Evolutionary conservation across 2,113 vertebrate genomes (phyloP).

Genomic region (Xiphorhynchus elegans): DNA sequence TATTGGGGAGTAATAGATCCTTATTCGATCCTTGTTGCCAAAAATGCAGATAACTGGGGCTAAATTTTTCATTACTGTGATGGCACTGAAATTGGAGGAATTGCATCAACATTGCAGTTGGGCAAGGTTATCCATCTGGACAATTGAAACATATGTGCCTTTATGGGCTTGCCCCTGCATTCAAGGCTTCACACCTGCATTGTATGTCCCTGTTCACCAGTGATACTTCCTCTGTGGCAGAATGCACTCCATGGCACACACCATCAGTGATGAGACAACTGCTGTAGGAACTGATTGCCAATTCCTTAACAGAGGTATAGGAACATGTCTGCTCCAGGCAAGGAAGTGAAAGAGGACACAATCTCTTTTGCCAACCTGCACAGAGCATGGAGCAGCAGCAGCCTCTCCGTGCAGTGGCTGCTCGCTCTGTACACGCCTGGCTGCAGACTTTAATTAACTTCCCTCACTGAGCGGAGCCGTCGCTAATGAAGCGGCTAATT

Average conservation of each 20-base stretch:
- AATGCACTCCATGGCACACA: fast-evolving
- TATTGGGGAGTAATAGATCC: not conserved
- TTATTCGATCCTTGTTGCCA: not conserved
- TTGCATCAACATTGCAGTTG: not conserved
- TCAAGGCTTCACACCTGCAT: not conserved
- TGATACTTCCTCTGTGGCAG: not conserved
- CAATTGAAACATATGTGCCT: fast-evolving
- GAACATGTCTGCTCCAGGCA: not conserved
- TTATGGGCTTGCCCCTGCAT: not conserved
- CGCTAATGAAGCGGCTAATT: conserved; percentile 65
- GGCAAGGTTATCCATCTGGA: not conserved
- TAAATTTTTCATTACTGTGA: not conserved
- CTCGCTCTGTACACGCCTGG: not conserved
- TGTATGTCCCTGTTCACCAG: not conserved
- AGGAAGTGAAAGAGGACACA: not conserved
- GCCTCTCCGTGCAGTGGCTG: not conserved
- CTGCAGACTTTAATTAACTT: conserved; percentile 71
- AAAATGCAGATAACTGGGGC: not conserved
- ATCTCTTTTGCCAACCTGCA: not conserved
- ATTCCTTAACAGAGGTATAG: not conserved
- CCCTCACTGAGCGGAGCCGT: conserved; percentile 45
- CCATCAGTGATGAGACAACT: fast-evolving
- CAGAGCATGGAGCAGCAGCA: not conserved
- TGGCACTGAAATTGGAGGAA: not conserved
- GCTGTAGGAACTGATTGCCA: not conserved